Base-by-base conservation (phyloP, 2,113 vertebrate species). In the Tamias sibiricus region DNA sequence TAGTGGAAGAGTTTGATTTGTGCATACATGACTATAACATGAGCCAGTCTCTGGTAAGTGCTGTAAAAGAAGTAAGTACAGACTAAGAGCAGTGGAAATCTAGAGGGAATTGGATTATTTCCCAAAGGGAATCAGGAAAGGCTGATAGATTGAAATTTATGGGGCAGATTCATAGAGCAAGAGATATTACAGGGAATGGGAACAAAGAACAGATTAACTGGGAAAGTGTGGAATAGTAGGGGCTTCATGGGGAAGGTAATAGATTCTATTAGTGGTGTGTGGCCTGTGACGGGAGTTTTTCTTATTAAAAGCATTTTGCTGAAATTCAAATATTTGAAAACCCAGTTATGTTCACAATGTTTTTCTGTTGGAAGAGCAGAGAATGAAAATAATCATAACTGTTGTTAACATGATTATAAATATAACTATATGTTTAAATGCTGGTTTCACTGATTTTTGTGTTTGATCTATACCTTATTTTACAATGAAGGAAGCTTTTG, bases 31-130 rank as follows among this genome's bases (percentile, higher is more conserved):
- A n/a, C 54, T 89, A 1, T 69, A 28, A 59, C 22, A 24, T 71
- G 92, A 88, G 81, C 47, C 72, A 59, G 59, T 47, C 52, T 85
- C 72, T 82, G 94, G 85, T 97, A 95, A 97, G 94, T 95, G 40
- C 76, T 68, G 0, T 74, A 81, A 76, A 94, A 83, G 94, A 88
- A 95, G 75, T 90, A 95, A 79, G 69, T 91, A 40, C 4, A 54
- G n/a, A 85, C 32, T 74, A 81, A 87, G 47, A 83, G 22, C 4
- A 44, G 1, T 57, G 16, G 49, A 42, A 69, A 30, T 32, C 28
- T 69, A 44, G 66, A 84, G 66, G 42, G 66, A 44, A n/a, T 62
- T 66, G 62, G 37, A 44, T 92, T 59, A 54, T 6, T 88, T 95
- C 64, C 22, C 80, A 52, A 49, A 85, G 37, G 52, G 82, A 90